Base-by-base conservation (phyloP, 2,888 invertebrate species). In the Magallana nippona region DNA sequence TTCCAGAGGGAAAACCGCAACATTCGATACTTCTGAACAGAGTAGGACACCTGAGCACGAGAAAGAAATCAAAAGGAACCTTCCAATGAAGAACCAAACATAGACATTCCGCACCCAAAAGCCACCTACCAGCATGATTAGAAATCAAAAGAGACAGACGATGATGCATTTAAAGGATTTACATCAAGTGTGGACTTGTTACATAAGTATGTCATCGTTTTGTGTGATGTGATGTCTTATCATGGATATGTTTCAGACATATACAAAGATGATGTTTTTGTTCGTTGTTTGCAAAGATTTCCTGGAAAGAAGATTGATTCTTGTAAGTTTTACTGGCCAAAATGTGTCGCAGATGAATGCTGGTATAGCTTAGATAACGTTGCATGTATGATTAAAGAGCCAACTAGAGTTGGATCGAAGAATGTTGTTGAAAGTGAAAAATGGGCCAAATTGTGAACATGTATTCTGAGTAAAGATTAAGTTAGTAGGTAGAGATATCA, bases 271-370 rank as follows among this genome's bases (percentile, higher is more conserved):
- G 85, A 83, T 81, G 19, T 83, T 1, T 85, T 77, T 62, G 81
- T 83, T 8, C 44, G 80, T 17, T 85, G 85, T 44, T 83, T 60
- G 60, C 17, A n/a, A 2, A 60, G 60, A 60, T 17, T 60, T 17
- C 60, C 60, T 2, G 60, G 60, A 27, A 85, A 81, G 63, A 62
- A 62, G 62, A 82, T 62, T 15, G 27, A 85, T 19, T 56, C 57
- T 10, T 80, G 82, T 60, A 77, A 79, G 55, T 84, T 84, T 60
- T 79, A 58, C 57, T 82, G 82, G 82, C 82, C 84, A 19, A 84
- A 63, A 27, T 60, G 55, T 62, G 79, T 82, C 13, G 2, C n/a
- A 11, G 82, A 84, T 44, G 78, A 78, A 57, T 77, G 82, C 44
- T 84, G 82, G 84, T 84, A 79, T 19, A 62, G 62, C 19, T 60